phyloP scores from a whole-genome alignment of 2,797 vertebrate species.

The Enteromius trimaculatus region DNA sequence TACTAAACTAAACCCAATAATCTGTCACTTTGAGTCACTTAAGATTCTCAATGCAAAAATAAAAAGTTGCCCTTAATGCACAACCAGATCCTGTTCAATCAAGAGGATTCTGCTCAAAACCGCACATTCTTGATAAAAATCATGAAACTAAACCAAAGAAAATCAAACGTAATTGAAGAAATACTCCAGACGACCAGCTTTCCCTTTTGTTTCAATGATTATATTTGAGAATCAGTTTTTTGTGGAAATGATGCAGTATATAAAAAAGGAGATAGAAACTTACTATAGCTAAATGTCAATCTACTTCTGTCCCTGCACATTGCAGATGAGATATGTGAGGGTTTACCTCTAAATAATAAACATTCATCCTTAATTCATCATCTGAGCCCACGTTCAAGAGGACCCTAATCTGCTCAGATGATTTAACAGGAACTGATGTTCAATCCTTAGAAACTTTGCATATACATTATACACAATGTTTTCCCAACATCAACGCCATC shows the following conservation, averaged over 20 bases:
- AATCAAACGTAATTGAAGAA: not conserved
- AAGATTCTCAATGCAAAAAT: not conserved
- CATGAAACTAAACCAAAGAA: not conserved
- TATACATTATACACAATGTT: constrained; percentile 26
- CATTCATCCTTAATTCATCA: constrained; percentile 65
- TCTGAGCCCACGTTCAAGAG: constrained; percentile 66
- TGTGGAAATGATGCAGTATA: constrained; percentile 78
- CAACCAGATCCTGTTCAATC: not conserved
- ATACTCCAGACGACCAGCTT: constrained; percentile 55
- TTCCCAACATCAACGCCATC: constrained; percentile 16
- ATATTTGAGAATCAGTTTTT: constrained; percentile 85
- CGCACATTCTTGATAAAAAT: not conserved
- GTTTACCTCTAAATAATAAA: constrained; percentile 54
- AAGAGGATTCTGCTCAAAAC: not conserved
- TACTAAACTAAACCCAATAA: not conserved
- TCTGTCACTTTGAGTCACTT: not conserved
- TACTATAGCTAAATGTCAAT: constrained; percentile 77
- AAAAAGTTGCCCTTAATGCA: not conserved
- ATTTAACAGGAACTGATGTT: constrained; percentile 10
- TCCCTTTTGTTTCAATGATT: constrained; percentile 77
- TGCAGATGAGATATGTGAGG: constrained; percentile 71
- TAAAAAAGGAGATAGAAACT: constrained; percentile 75
- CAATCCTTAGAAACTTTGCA: constrained; percentile 39
- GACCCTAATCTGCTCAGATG: constrained; percentile 40
- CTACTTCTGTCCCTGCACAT: constrained; percentile 73